Evolutionary conservation across 2,888 invertebrate species (phyloP).

Genomic region (Branchellion lobata): DNA sequence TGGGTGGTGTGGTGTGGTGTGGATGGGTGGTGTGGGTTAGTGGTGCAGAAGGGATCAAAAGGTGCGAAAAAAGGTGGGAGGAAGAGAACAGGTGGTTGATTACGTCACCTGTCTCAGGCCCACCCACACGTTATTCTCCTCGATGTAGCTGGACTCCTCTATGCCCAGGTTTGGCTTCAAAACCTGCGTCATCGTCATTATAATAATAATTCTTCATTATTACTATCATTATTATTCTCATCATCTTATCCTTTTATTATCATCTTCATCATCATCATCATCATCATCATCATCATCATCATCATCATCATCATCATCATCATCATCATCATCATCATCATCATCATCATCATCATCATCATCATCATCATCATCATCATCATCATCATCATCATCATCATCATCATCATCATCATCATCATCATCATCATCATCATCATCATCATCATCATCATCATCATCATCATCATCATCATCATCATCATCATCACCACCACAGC

Average conservation of each 20-base stretch:
- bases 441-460: neutral
- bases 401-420: neutral
- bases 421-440: constrained; percentile 12
- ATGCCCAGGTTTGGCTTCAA: constrained; percentile 88
- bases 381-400: neutral
- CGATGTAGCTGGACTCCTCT: constrained; percentile 63
- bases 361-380: constrained; percentile 12
- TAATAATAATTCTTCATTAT: too few relatives aligned
- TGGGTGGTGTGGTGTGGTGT: too few relatives aligned
- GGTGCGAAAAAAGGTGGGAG: neutral
- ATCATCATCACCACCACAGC: neutral
- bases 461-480: constrained; percentile 7
- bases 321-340: constrained; percentile 37
- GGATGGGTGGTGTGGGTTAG: neutral
- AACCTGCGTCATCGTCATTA: constrained; percentile 68
- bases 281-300: constrained; percentile 41
- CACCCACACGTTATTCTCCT: constrained; percentile 86
- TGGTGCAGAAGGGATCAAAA: neutral
- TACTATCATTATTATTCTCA: too few relatives aligned
- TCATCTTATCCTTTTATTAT: too few relatives aligned
- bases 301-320: constrained; percentile 31
- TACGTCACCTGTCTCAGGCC: constrained; percentile 84
- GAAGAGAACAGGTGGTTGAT: too few relatives aligned
- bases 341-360: constrained; percentile 16
- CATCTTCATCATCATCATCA: constrained; percentile 27